Percentiles rank a stretch among this genome's conserved stretches.
phyloP scores from a whole-genome alignment of 2,888 invertebrate species.

The Dryobota labecula region DNA sequence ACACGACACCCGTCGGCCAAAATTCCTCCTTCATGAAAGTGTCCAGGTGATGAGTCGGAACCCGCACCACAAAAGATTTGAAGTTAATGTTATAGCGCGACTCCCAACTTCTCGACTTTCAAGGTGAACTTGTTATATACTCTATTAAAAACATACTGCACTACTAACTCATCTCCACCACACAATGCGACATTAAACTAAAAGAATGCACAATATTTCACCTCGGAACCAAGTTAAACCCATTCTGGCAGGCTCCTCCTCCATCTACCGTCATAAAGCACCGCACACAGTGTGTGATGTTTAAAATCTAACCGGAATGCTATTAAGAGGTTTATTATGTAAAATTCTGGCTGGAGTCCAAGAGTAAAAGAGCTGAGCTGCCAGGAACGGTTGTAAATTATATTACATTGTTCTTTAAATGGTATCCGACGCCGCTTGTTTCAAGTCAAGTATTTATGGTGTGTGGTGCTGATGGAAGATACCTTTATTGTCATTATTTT shows the following conservation, averaged over 20 bases:
- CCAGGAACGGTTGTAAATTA: constrained; percentile 75
- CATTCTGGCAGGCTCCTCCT: constrained; percentile 53
- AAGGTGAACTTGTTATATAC: too few species aligned
- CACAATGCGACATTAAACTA: constrained; percentile 26
- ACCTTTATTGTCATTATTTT: constrained; percentile 2
- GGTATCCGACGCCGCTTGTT: constrained; percentile 65
- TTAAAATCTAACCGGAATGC: constrained; percentile 70
- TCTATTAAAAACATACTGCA: constrained; percentile 3
- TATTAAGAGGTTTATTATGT: constrained; percentile 76
- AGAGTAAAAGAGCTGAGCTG: constrained; percentile 63
- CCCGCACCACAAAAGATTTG: too few species aligned
- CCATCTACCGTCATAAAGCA: constrained; percentile 50
- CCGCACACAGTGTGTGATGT: constrained; percentile 62
- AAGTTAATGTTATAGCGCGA: too few species aligned
- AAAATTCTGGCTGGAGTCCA: constrained; percentile 74
- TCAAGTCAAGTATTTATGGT: constrained; percentile 57
- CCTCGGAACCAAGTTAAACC: constrained; percentile 30
- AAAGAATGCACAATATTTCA: constrained; percentile 53
- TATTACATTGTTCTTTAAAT: constrained; percentile 80
- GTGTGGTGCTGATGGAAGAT: constrained; percentile 56
- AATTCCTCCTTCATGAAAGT: too few species aligned
- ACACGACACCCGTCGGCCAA: too few species aligned
- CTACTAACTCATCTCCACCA: background rate
- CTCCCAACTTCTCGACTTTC: too few species aligned
- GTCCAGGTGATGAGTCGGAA: too few species aligned